Evolutionary conservation across 2,888 invertebrate genomes (phyloP).

Genomic region (Caenorhabditis sp.): DNA sequence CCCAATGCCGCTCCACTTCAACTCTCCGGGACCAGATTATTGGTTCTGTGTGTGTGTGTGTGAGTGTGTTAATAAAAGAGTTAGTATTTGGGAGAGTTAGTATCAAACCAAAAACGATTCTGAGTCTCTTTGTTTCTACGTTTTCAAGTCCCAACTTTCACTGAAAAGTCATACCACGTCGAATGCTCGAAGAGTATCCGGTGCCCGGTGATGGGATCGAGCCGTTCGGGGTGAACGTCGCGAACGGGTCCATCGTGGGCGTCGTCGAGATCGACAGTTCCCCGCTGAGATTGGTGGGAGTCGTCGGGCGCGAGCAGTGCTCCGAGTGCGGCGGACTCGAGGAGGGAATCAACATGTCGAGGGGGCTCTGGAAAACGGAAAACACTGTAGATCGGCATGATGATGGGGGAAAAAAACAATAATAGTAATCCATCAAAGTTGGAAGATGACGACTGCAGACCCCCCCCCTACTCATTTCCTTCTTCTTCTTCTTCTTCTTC

Average conservation of each 20-base stretch:
- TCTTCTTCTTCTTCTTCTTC: not conserved
- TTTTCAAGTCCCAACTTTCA: slow-evolving; percentile 59
- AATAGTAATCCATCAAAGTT: slow-evolving; percentile 54
- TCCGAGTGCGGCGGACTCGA: slow-evolving; percentile 22
- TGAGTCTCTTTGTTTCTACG: not conserved
- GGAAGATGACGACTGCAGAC: too few species aligned
- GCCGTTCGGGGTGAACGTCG: slow-evolving; percentile 50
- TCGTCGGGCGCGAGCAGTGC: slow-evolving; percentile 20
- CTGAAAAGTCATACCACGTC: slow-evolving; percentile 37
- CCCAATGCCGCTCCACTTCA: slow-evolving; percentile 3
- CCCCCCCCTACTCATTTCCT: not conserved
- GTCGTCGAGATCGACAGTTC: slow-evolving; percentile 47
- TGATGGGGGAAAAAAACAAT: slow-evolving; percentile 28
- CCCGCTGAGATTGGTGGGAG: slow-evolving; percentile 15
- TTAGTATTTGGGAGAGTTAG: slow-evolving; percentile 12
- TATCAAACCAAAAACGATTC: too few species aligned
- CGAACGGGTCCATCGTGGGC: slow-evolving; percentile 10
- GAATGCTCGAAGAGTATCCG: slow-evolving; percentile 58
- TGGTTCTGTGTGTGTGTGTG: too few species aligned
- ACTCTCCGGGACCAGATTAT: slow-evolving; percentile 26
- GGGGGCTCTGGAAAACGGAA: slow-evolving; percentile 24
- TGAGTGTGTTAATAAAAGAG: too few species aligned
- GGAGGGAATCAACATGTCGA: slow-evolving; percentile 10
- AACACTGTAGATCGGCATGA: not conserved
- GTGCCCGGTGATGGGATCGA: slow-evolving; percentile 58